phyloP scores from a whole-genome alignment of 2,797 vertebrate genomes.

The Lophotriccus pileatus region DNA sequence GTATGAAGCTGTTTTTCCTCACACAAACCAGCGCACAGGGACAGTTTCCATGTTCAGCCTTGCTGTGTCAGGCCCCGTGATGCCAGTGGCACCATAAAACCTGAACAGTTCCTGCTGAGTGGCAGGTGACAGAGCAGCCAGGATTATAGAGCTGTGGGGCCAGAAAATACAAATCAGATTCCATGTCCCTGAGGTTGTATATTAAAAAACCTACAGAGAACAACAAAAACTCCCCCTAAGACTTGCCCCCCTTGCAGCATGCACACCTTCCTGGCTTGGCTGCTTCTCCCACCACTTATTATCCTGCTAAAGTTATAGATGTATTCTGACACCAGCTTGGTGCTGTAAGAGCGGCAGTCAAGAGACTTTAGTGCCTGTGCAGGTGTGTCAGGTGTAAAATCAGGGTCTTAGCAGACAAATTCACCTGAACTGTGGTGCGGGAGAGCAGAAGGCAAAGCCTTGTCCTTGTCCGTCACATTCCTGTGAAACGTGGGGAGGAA shows the following conservation, averaged over 20 bases:
- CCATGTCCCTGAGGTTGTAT: neutral
- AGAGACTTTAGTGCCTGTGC: neutral
- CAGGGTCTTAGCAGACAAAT: neutral
- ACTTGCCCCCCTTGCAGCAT: neutral
- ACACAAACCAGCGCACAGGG: neutral
- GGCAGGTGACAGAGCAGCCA: neutral
- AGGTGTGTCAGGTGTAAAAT: neutral
- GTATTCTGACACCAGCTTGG: neutral
- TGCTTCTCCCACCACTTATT: neutral
- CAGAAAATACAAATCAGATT: neutral
- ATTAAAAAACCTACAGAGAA: neutral
- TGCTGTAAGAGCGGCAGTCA: neutral
- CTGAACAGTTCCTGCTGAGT: neutral
- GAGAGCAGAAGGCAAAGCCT: accelerated
- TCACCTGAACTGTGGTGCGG: neutral
- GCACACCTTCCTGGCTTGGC: accelerated
- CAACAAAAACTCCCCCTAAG: neutral
- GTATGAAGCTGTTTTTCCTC: neutral
- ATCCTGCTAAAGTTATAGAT: neutral
- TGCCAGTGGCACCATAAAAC: neutral
- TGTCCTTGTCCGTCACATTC: neutral
- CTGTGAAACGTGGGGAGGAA: accelerated
- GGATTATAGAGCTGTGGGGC: neutral
- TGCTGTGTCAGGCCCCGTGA: accelerated
- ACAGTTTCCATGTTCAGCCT: neutral